Evolutionary conservation across 2,888 invertebrate species (phyloP), one percentile per base, ranked within the genome.

Genomic region (Eupeodes latifasciatus): DNA sequence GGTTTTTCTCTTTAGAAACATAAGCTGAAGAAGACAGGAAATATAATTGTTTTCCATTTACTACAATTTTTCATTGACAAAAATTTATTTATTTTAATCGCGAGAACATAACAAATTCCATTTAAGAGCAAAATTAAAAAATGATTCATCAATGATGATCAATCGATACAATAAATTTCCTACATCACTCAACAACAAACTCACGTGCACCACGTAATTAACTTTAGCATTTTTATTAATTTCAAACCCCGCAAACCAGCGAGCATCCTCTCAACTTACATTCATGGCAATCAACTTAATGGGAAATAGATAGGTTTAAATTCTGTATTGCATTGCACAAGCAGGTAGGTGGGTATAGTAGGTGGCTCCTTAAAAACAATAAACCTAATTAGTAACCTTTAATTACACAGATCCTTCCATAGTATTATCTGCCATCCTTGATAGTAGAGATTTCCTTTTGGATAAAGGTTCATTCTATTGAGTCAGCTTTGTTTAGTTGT

Each of bases 221-320:
- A n/a, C 14, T 49, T 66, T 27, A 14, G 10, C 27, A 67, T 0
- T 53, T 69, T 53, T 4, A 53, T 69, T 11, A n/a, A 11, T 67
- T 34, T 53, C 69, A 16, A 53, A 34, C 53, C 40, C 53, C 40
- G 12, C 51, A 12, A 40, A 53, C 16, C 7, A 51, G 1, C 12
- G 12, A 51, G 4, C 11, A 40, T 51, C 14, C 36, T 16, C 40
- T 40, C 0, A 40, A 11, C 53, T 51, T 16, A n/a, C 16, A 34
- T 82, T 55, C 69, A 82, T 71, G 69, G 69, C 69, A 82, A 76
- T 77, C 57, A 77, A 64, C 55, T 12, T 64, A 82, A 82, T 82
- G 55, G 49, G n/a, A 19, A 53, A 40, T 19, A 75, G 49, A 47
- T 57, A 36, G 47, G 14, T 49, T 72, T 57, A 36, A 51, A 69